Conservation (phyloP, 2,888 invertebrate genomes). For the Drosophila colorata region DNA sequence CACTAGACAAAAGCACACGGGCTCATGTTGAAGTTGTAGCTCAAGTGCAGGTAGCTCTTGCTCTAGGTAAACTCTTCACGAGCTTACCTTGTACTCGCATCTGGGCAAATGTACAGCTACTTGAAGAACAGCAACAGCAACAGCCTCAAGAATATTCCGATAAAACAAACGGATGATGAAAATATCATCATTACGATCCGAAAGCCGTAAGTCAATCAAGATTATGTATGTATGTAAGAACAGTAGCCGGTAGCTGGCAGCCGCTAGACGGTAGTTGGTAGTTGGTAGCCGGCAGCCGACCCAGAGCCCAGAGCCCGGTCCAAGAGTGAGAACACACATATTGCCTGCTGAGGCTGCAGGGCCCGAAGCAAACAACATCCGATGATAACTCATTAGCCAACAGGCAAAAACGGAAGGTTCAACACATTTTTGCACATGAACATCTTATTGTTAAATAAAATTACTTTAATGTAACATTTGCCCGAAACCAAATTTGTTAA, state of each 20-base stretch:
- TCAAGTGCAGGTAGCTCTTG: conserved; percentile 63
- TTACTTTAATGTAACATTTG: conserved; percentile 29
- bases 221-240: conserved; percentile 35
- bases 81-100: conserved; percentile 16
- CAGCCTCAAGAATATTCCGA: conserved; percentile 55
- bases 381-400: conserved; percentile 58
- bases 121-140: conserved; percentile 14
- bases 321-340: conserved; percentile 21
- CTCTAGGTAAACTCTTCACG: conserved; percentile 18
- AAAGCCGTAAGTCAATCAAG: conserved; percentile 71
- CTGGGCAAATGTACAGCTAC: conserved; percentile 69
- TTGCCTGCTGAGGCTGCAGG: conserved; percentile 40
- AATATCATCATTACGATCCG: conserved; percentile 65
- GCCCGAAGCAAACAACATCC: conserved; percentile 46
- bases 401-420: conserved; percentile 16
- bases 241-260: conserved; percentile 25
- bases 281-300: conserved; percentile 8
- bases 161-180: conserved; percentile 74
- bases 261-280: not conserved
- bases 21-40: conserved; percentile 46
- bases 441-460: conserved; percentile 21
- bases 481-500: conserved; percentile 13
- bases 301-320: conserved; percentile 6
- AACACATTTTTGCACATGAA: conserved; percentile 35
- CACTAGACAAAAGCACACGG: conserved; percentile 67